Conservation (phyloP, 2,888 invertebrate species). For the Orthosia cruda region DNA sequence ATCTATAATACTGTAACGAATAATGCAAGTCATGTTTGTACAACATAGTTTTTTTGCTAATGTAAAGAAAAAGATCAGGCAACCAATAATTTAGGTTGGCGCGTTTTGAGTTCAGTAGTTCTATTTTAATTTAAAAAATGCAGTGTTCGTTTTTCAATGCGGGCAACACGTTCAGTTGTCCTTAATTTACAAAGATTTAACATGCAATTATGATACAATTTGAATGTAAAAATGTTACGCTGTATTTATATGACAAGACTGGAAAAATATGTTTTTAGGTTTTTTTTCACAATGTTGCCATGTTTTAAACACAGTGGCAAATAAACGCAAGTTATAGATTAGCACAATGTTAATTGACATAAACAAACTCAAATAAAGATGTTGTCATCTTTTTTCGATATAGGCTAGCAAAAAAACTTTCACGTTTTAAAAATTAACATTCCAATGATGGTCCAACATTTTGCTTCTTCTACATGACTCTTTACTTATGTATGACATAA, state of each 20-base stretch:
- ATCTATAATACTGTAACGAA: constrained; percentile 49
- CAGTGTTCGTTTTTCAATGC: constrained; percentile 45
- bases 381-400: background rate
- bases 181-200: constrained; percentile 43
- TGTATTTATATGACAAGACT: constrained; percentile 36
- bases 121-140: constrained; percentile 6
- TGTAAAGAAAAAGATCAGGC: too few relatives aligned
- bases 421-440: constrained; percentile 3
- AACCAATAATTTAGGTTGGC: background rate
- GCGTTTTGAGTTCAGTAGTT: background rate
- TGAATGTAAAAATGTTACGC: constrained; percentile 25
- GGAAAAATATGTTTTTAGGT: background rate
- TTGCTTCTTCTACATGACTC: background rate
- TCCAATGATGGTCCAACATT: too few relatives aligned
- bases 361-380: constrained; percentile 39
- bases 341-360: constrained; percentile 51
- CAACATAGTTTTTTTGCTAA: background rate
- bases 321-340: constrained; percentile 33
- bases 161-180: constrained; percentile 68
- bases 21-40: constrained; percentile 37
- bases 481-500: background rate
- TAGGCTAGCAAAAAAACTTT: constrained; percentile 22
- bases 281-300: constrained; percentile 31
- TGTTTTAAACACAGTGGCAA: constrained; percentile 26
- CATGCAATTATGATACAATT: constrained; percentile 60